These are phyloP conservation scores for Coleophora deauratella DNA, from an alignment of 2,888 invertebrate genomes.

Conservation along the genomic window DNA sequence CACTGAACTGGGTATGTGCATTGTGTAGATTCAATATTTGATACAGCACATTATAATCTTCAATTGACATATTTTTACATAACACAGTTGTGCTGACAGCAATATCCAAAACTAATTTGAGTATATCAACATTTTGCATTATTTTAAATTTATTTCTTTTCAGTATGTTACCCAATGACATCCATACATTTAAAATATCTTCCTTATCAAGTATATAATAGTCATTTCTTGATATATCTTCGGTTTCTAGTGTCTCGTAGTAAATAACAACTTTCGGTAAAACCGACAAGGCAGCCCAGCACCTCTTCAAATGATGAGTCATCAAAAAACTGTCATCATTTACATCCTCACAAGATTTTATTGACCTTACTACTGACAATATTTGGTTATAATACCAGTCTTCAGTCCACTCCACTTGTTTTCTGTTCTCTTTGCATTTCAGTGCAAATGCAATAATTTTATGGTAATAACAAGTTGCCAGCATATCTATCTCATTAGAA, in stretches of 20 bases:
- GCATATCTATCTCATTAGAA: conserved; percentile 37
- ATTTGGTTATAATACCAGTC: conserved; percentile 43
- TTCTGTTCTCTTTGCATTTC: conserved; percentile 14
- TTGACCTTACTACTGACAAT: conserved; percentile 30
- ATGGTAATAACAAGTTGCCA: conserved; percentile 33
- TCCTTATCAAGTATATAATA: conserved; percentile 23
- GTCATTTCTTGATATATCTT: conserved; percentile 1
- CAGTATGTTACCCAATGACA: conserved; percentile 30
- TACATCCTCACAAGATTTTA: conserved; percentile 36
- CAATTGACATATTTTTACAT: conserved; percentile 20
- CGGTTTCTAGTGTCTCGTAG: conserved; percentile 13
- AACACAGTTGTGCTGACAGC: conserved; percentile 30
- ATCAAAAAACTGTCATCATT: conserved; percentile 37
- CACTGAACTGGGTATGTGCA: conserved; percentile 26
- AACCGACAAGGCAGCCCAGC: conserved; percentile 34
- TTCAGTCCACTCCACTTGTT: conserved; percentile 24
- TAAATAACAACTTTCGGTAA: conserved; percentile 31
- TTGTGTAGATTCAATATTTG: conserved; percentile 41
- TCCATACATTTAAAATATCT: conserved; percentile 25
- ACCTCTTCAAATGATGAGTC: conserved; percentile 39
- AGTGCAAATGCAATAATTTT: conserved; percentile 32
- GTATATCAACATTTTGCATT: conserved; percentile 23
- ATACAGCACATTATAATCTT: conserved; percentile 27
- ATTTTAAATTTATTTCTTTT: conserved; percentile 28
- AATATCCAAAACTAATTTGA: conserved; percentile 32